Percentiles rank a stretch among this genome's conserved stretches.
phyloP scores from a whole-genome alignment of 2,797 vertebrate species.

The Hapalemur alaotrensis region DNA sequence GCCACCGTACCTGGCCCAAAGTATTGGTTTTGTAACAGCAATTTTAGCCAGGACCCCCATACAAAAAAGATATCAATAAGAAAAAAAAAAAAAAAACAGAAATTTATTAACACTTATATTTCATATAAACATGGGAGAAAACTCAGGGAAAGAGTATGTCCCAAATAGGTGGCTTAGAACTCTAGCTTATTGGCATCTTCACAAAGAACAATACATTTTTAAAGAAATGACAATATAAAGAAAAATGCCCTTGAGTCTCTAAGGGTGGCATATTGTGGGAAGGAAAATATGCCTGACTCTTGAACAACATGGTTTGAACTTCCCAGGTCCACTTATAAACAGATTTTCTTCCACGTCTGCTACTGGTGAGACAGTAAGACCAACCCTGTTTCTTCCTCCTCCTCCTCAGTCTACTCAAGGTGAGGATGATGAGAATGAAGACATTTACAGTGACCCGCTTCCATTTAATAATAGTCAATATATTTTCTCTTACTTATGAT shows the following conservation, averaged over 20 bases:
- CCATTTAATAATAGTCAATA: neutral
- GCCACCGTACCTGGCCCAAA: no score
- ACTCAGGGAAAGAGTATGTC: neutral
- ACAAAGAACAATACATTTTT: neutral
- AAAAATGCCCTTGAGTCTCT: neutral
- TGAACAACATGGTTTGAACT: neutral
- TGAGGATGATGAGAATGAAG: neutral
- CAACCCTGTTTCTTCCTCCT: neutral
- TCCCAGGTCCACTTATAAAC: neutral
- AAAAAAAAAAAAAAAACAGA: neutral
- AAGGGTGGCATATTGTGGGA: neutral
- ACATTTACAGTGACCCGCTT: neutral
- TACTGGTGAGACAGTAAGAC: neutral
- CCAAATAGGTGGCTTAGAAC: neutral
- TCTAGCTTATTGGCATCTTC: neutral
- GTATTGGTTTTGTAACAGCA: neutral
- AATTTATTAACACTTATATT: neutral
- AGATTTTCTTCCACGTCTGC: neutral
- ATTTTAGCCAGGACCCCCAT: neutral
- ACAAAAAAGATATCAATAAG: neutral
- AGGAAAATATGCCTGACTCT: neutral
- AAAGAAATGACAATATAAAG: neutral
- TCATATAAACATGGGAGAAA: neutral
- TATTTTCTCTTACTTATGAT: neutral
- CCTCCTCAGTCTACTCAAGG: no score